Evolutionary conservation across 2,888 invertebrate species (phyloP).

Genomic region (Aporophyla nigra): DNA sequence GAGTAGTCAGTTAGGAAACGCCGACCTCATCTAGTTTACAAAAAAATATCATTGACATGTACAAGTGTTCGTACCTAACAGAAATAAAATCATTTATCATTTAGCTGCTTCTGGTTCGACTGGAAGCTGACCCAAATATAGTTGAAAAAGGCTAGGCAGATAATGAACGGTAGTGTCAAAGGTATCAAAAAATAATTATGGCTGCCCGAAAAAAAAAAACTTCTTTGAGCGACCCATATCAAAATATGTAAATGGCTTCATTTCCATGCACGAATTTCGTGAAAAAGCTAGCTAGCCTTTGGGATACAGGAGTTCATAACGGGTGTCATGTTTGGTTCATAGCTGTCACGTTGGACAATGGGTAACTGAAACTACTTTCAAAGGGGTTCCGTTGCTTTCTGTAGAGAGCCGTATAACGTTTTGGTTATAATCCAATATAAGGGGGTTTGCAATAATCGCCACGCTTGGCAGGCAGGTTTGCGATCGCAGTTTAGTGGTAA

Average conservation of each 20-base stretch:
- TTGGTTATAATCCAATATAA: too few relatives aligned
- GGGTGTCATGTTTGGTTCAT: constrained; percentile 17
- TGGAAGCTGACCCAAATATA: too few relatives aligned
- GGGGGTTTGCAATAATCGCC: too few relatives aligned
- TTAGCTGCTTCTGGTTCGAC: too few relatives aligned
- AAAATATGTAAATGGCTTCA: constrained; percentile 41
- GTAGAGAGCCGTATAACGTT: neutral
- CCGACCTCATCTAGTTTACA: too few relatives aligned
- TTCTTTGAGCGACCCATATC: constrained; percentile 3
- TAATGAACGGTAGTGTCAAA: neutral
- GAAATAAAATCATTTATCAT: too few relatives aligned
- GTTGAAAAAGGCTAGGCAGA: too few relatives aligned
- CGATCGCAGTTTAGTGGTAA: too few relatives aligned
- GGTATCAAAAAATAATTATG: neutral
- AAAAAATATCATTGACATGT: too few relatives aligned
- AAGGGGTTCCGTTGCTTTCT: neutral
- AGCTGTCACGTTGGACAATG: neutral
- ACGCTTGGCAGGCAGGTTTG: too few relatives aligned
- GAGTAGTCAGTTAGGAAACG: too few relatives aligned
- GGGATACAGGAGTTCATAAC: constrained; percentile 12
- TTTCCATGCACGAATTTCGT: constrained; percentile 35
- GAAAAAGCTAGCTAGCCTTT: constrained; percentile 25
- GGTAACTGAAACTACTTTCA: constrained; percentile 2
- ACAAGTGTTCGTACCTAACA: too few relatives aligned
- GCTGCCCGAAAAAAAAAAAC: neutral